Evolutionary conservation across 2,113 vertebrate species (phyloP).

Genomic region (Corvus cornix): DNA sequence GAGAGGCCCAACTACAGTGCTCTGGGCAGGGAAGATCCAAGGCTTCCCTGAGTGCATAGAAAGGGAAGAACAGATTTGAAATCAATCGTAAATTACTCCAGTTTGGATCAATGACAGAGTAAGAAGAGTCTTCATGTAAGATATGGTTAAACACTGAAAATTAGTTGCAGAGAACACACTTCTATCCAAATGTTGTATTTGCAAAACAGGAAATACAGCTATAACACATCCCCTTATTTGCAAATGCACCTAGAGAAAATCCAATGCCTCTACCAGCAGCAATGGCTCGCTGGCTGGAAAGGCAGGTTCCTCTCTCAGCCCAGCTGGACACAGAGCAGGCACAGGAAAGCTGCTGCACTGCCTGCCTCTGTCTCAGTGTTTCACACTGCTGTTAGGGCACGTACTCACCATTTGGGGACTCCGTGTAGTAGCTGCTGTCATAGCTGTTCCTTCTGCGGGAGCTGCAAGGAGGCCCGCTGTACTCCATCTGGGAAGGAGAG

Average conservation of each 20-base stretch:
- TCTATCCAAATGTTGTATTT: neutral
- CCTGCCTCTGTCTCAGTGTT: neutral
- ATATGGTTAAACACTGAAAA: neutral
- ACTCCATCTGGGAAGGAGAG: conserved; percentile 85
- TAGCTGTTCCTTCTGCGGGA: conserved; percentile 82
- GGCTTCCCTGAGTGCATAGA: neutral
- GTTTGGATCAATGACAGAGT: neutral
- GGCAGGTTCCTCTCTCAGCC: neutral
- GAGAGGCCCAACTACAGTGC: neutral
- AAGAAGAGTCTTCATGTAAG: neutral
- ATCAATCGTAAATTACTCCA: neutral
- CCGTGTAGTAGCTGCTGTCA: conserved; percentile 85
- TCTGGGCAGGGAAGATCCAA: neutral
- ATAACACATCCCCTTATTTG: neutral
- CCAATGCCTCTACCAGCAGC: neutral
- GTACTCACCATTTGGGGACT: conserved; percentile 82
- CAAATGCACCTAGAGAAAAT: neutral
- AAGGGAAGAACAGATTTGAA: neutral
- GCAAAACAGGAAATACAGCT: neutral
- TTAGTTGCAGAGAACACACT: neutral
- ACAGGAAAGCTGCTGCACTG: no score
- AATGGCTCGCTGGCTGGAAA: neutral
- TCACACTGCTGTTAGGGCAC: accelerated
- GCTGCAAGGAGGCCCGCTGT: conserved; percentile 80
- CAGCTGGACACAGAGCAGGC: neutral